Percentiles rank a stretch among this genome's conserved stretches.
These are phyloP conservation scores for Colletes latitarsis DNA, from an alignment of 1,140 invertebrate genomes.

Conservation along the genomic window DNA sequence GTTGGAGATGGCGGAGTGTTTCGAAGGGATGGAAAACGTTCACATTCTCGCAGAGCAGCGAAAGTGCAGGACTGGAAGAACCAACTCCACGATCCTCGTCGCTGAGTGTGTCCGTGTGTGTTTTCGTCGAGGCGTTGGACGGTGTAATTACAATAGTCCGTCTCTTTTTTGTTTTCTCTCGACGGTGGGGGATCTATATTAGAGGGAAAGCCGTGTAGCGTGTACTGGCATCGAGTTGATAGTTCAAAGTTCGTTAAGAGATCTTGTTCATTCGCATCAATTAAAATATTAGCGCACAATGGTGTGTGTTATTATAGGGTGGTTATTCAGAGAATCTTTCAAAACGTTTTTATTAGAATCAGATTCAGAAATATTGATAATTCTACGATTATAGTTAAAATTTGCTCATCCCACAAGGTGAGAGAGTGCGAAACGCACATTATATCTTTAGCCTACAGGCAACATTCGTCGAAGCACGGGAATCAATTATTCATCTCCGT, in stretches of 20 bases:
- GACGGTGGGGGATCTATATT: constrained; percentile 11
- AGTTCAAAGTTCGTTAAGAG: constrained; percentile 23
- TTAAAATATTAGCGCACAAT: neutral
- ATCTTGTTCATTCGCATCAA: constrained; percentile 7
- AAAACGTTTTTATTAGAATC: too few species aligned
- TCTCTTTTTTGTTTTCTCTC: constrained; percentile 32
- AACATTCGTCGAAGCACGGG: neutral
- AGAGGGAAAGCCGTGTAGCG: constrained; percentile 15
- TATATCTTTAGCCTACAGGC: too few species aligned
- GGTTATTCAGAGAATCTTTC: too few species aligned
- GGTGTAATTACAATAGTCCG: constrained; percentile 36
- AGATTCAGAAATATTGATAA: neutral
- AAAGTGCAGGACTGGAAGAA: neutral
- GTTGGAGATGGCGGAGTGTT: neutral
- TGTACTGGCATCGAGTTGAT: constrained; percentile 16
- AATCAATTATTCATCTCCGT: neutral
- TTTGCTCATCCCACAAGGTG: too few species aligned
- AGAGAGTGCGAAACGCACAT: too few species aligned
- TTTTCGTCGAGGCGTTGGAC: neutral
- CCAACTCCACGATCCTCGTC: neutral
- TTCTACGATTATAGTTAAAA: too few species aligned
- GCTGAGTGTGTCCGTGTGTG: neutral
- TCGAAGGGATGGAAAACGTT: neutral
- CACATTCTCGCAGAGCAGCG: neutral
- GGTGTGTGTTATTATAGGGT: too few species aligned